Conservation (phyloP, 35 echinoderm and acorn worm genomes). For the Ophioderma brevispina region DNA sequence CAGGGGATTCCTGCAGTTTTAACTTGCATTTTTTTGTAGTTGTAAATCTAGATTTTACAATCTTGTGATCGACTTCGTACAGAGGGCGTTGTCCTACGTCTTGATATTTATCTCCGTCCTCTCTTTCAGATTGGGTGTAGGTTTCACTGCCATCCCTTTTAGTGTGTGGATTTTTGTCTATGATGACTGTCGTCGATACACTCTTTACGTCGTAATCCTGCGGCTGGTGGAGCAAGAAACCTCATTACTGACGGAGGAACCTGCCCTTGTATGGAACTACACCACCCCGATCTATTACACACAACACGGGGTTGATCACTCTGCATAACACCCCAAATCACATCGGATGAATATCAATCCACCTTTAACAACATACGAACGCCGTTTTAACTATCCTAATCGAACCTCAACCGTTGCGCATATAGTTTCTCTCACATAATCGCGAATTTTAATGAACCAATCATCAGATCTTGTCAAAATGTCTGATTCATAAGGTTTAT, state of each 20-base stretch:
- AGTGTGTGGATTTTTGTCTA: slow-evolving; percentile 96
- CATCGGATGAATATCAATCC: neutral
- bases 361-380: neutral
- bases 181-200: slow-evolving; percentile 93
- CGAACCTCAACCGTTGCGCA: neutral
- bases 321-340: neutral
- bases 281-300: neutral
- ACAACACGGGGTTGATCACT: neutral
- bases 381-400: neutral
- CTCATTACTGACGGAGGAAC: slow-evolving; percentile 79
- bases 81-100: neutral
- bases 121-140: slow-evolving; percentile 73
- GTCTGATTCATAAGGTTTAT: neutral
- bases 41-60: too few species aligned
- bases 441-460: neutral
- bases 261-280: neutral
- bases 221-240: slow-evolving; percentile 93
- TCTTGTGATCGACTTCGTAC: too few species aligned
- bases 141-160: slow-evolving; percentile 85
- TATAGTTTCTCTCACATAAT: neutral
- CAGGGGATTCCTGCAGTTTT: too few species aligned
- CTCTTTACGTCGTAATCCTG: slow-evolving; percentile 86
- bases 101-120: neutral
- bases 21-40: too few species aligned
- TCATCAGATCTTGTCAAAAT: neutral